These are phyloP conservation scores for Tetraodon nigroviridis DNA, from an alignment of 2,113 vertebrate species.

Conservation along the genomic window DNA sequence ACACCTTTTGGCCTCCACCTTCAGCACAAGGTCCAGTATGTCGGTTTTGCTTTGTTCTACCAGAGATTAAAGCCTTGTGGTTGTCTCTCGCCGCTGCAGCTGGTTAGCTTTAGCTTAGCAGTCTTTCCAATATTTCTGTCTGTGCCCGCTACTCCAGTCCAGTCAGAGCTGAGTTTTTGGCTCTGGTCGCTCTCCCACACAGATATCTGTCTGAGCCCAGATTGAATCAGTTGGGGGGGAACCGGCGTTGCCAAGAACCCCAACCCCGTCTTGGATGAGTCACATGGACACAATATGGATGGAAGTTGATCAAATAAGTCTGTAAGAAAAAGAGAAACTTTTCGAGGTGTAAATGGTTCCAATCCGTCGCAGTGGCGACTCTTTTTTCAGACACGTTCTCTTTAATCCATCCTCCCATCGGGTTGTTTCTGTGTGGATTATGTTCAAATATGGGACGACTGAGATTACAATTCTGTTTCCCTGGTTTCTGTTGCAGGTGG, in stretches of 20 bases:
- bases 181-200: slow-evolving; percentile 29
- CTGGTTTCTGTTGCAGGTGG: slow-evolving; percentile 78
- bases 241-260: slow-evolving; percentile 41
- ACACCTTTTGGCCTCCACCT: too few species aligned
- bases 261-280: slow-evolving; percentile 50
- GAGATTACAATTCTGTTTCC: background rate
- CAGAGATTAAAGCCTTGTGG: too few species aligned
- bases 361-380: background rate
- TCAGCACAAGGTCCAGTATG: too few species aligned
- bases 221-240: slow-evolving; percentile 61
- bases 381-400: too few species aligned
- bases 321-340: slow-evolving; percentile 22
- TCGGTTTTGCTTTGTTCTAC: too few species aligned
- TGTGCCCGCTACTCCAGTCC: too few species aligned
- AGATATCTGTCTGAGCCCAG: slow-evolving; percentile 56
- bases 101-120: too few species aligned
- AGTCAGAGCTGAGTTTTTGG: background rate
- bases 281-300: slow-evolving; percentile 51
- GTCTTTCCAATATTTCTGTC: too few species aligned
- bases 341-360: slow-evolving; percentile 12
- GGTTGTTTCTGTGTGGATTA: too few species aligned
- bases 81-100: too few species aligned
- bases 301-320: slow-evolving; percentile 27
- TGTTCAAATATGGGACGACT: too few species aligned
- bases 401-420: too few species aligned